Evolutionary conservation across 2,113 vertebrate species (phyloP).

Genomic region (Cyrtonyx montezumae): DNA sequence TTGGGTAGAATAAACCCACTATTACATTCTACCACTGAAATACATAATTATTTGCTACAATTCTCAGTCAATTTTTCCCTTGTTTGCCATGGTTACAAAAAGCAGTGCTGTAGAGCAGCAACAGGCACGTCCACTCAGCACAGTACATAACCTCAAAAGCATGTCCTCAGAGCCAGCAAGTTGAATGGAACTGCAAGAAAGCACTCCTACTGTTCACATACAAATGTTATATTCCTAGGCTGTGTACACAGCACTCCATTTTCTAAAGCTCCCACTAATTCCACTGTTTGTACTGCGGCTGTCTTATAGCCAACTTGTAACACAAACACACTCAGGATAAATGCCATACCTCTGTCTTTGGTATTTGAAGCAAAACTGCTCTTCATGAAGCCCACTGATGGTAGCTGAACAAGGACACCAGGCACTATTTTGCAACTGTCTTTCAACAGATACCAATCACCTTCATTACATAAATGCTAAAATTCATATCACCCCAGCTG

Average conservation of each 20-base stretch:
- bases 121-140: neutral
- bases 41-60: neutral
- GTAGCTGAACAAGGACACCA: neutral
- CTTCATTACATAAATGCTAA: neutral
- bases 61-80: neutral
- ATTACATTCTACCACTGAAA: neutral
- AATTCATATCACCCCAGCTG: neutral
- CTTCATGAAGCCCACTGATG: neutral
- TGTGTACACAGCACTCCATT: fast-evolving
- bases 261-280: neutral
- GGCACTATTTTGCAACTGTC: neutral
- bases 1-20: neutral
- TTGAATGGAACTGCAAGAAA: neutral
- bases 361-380: neutral
- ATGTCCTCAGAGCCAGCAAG: neutral
- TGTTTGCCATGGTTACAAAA: neutral
- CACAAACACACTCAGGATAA: neutral
- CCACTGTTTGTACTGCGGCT: neutral
- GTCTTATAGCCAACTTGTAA: neutral
- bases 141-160: neutral
- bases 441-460: neutral
- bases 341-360: neutral
- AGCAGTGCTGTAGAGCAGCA: neutral
- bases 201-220: neutral
- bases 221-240: neutral